Percentiles rank a stretch among this genome's conserved stretches.
These are phyloP conservation scores for Erebia epiphron DNA, from an alignment of 2,888 invertebrate species.

Conservation along the genomic window DNA sequence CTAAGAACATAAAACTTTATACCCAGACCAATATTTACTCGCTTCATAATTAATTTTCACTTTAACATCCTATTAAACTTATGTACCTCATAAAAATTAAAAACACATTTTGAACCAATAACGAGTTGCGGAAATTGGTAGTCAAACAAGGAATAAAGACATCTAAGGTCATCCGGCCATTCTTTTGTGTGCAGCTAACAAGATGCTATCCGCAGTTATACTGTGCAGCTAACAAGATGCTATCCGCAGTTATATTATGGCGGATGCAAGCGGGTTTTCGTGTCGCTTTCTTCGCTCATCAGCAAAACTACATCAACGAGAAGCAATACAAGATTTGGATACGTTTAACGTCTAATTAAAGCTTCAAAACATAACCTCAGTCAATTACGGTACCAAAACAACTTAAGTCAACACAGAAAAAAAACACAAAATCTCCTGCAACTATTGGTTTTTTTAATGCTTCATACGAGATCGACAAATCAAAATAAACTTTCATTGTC, in stretches of 20 bases:
- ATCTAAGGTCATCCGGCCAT: conserved; percentile 4
- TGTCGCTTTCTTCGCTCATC: conserved; percentile 72
- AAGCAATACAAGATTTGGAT: conserved; percentile 42
- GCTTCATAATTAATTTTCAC: no score
- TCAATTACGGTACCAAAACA: neutral
- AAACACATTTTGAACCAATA: neutral
- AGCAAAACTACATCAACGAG: conserved; percentile 44
- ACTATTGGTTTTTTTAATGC: conserved; percentile 62
- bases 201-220: conserved; percentile 54
- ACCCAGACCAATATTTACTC: no score
- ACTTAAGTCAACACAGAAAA: neutral
- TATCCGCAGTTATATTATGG: conserved; percentile 59
- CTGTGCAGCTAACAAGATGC: conserved; percentile 19
- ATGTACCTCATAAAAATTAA: neutral
- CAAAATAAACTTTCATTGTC: conserved; percentile 75
- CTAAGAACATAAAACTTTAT: no score
- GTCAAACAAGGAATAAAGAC: neutral
- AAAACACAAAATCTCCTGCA: neutral
- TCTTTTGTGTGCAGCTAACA: conserved; percentile 22
- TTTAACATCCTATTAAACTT: neutral
- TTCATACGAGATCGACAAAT: conserved; percentile 60
- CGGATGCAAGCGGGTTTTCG: conserved; percentile 61
- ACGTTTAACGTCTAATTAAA: conserved; percentile 30
- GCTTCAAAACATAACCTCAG: neutral
- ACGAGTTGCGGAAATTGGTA: neutral